These are phyloP conservation scores for Gymnosoma rotundatum DNA, from an alignment of 2,888 invertebrate species.

Conservation along the genomic window DNA sequence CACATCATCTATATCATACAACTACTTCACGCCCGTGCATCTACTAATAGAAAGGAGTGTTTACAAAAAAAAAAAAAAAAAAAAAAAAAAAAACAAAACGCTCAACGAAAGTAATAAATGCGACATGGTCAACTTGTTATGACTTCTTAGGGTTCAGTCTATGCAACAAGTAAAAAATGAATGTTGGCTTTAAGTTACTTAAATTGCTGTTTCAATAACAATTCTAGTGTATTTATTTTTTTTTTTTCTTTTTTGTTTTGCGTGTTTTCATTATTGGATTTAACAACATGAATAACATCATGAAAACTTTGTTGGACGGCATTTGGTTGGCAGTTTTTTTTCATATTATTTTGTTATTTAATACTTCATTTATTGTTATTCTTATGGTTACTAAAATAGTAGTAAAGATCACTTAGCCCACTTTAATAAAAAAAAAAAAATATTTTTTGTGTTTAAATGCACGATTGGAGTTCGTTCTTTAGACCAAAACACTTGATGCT, in stretches of 20 bases:
- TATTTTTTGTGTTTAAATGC: slow-evolving; percentile 45
- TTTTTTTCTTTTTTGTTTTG: background rate
- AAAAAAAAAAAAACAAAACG: too few species aligned
- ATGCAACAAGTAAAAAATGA: slow-evolving; percentile 29
- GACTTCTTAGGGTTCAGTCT: slow-evolving; percentile 58
- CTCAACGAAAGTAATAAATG: slow-evolving; percentile 46
- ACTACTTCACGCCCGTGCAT: background rate
- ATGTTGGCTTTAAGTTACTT: slow-evolving; percentile 62
- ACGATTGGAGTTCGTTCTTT: slow-evolving; percentile 49
- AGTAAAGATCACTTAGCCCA: slow-evolving; percentile 66
- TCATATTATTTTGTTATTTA: slow-evolving; percentile 58
- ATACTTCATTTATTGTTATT: slow-evolving; percentile 53
- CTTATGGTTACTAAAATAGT: slow-evolving; percentile 48
- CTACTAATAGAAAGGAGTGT: slow-evolving; percentile 23
- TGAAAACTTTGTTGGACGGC: slow-evolving; percentile 24
- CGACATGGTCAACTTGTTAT: slow-evolving; percentile 65
- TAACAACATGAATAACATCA: slow-evolving; percentile 43
- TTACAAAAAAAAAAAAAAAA: too few species aligned
- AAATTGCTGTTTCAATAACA: slow-evolving; percentile 69
- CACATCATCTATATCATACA: slow-evolving; percentile 8
- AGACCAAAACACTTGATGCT: slow-evolving; percentile 59
- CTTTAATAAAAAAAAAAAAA: too few species aligned
- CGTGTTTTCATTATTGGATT: slow-evolving; percentile 4
- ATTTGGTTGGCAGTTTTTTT: slow-evolving; percentile 22
- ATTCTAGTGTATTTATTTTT: slow-evolving; percentile 1